A percentile compares a stretch with the other conserved stretches of the same genome.
phyloP scores from a whole-genome alignment of 2,797 vertebrate genomes.

The Moxostoma hubbsi region DNA sequence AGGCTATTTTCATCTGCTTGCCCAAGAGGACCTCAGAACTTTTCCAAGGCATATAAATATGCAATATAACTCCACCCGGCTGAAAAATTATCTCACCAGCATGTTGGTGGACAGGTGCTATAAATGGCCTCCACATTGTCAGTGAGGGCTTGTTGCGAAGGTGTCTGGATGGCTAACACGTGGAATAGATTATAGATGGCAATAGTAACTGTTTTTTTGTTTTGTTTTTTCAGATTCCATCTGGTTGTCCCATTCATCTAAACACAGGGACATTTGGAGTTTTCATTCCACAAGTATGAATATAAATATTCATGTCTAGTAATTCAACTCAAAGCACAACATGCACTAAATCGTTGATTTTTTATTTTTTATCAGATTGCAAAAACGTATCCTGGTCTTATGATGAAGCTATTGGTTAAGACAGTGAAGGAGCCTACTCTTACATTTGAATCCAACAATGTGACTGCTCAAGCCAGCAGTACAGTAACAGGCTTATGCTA shows the following conservation, averaged over 20 bases:
- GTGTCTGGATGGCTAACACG: too few relatives aligned
- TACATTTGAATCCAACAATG: conserved; percentile 65
- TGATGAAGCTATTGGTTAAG: conserved; percentile 75
- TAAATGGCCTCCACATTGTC: too few relatives aligned
- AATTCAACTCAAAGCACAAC: not conserved
- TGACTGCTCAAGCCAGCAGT: conserved; percentile 60
- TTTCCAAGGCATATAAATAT: too few relatives aligned
- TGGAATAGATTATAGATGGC: too few relatives aligned
- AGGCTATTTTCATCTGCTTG: too few relatives aligned
- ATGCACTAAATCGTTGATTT: not conserved
- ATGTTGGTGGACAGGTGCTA: too few relatives aligned
- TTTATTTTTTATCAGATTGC: conserved; percentile 65
- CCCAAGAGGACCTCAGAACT: too few relatives aligned
- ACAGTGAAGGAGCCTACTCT: conserved; percentile 56
- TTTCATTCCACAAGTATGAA: conserved; percentile 75
- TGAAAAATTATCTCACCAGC: too few relatives aligned
- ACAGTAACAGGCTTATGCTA: conserved; percentile 74
- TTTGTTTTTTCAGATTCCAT: conserved; percentile 70
- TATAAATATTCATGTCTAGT: not conserved
- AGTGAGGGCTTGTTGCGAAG: too few relatives aligned
- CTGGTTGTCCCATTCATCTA: conserved; percentile 72
- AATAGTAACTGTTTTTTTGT: not conserved
- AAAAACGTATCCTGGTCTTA: conserved; percentile 72
- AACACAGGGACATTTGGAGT: conserved; percentile 74
- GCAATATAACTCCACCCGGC: too few relatives aligned